These are phyloP conservation scores for Mythimna lalbum DNA, from an alignment of 2,888 invertebrate genomes.

Conservation along the genomic window DNA sequence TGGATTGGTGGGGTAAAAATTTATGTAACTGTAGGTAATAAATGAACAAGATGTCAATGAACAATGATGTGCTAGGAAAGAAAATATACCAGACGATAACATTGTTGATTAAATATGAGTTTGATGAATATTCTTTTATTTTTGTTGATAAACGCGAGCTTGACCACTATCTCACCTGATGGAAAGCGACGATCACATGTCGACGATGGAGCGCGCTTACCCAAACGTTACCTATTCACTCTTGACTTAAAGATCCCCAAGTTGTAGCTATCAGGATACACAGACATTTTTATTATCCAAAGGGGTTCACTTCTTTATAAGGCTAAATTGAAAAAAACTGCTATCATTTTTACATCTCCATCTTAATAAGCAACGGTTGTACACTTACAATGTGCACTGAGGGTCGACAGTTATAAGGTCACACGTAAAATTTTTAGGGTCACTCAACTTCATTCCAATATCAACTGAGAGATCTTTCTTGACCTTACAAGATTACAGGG, in stretches of 20 bases:
- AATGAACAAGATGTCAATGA: conserved; percentile 23
- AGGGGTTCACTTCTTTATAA: not conserved
- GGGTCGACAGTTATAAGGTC: not conserved
- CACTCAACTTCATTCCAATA: conserved; percentile 29
- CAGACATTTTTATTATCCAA: not conserved
- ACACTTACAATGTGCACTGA: not conserved
- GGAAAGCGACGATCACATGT: too few species aligned
- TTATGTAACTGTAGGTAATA: conserved; percentile 6
- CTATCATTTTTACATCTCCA: not conserved
- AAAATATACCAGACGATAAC: conserved; percentile 7
- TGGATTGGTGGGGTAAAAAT: conserved; percentile 11
- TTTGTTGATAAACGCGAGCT: too few species aligned
- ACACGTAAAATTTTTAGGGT: conserved; percentile 19
- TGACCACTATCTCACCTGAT: too few species aligned
- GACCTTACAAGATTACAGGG: conserved; percentile 37
- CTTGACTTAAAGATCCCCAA: too few species aligned
- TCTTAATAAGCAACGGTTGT: not conserved
- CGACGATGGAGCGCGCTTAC: too few species aligned
- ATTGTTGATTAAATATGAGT: not conserved
- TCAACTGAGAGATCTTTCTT: conserved; percentile 30
- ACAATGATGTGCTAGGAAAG: not conserved
- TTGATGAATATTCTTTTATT: not conserved
- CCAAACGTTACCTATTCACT: too few species aligned
- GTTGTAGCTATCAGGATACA: too few species aligned
- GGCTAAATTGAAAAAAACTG: not conserved